Base-by-base conservation (phyloP, 1,140 invertebrate genomes). In the Brachionus plicatilis region DNA sequence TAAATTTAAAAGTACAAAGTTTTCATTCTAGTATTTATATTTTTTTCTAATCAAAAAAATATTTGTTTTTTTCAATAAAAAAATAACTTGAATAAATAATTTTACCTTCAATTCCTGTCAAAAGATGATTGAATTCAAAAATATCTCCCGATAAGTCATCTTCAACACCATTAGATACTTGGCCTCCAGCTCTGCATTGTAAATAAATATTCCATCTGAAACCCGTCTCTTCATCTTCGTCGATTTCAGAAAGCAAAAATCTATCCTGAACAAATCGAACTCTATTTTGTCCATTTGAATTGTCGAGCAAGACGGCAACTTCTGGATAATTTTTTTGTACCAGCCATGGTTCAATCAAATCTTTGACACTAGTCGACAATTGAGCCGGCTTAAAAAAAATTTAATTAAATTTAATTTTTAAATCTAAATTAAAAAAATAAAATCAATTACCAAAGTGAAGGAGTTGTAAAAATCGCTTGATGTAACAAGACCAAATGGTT, bases 241-340 rank as follows among this genome's bases (percentile, higher is more conserved):
- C 14, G 20, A 82, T 68, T 37, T 82, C 79, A 29, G 53, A 43
- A 1, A 68, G 33, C 37, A 82, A 68, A 68, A 82, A 82, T 65
- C 79, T 60, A 9, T 43, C 79, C 27, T 82, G 79, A 68, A 65
- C 5, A 47, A 82, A 82, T 65, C 24, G 12, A 12, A 82, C 79
- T 24, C 33, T 45, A n/a, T 53, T 65, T 11, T 65, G 41, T 27
- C 53, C 79, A 82, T 33, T 45, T 65, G 17, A 27, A 14, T 27
- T 82, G 20, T 60, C 50, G 9, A 82, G 33, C 60, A 82, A 82
- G 37, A 68, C 79, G 11, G 79, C 53, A 29, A 82, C 79, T 82
- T 65, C 65, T 65, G 79, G 79, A 82, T 82, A 82, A 47, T 82
- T 82, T 37, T 60, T 60, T 82, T 82, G 79, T 24, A 65, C 12